These are phyloP conservation scores for Brachionus calyciflorus DNA, from an alignment of 1,140 invertebrate genomes.

Conservation along the genomic window DNA sequence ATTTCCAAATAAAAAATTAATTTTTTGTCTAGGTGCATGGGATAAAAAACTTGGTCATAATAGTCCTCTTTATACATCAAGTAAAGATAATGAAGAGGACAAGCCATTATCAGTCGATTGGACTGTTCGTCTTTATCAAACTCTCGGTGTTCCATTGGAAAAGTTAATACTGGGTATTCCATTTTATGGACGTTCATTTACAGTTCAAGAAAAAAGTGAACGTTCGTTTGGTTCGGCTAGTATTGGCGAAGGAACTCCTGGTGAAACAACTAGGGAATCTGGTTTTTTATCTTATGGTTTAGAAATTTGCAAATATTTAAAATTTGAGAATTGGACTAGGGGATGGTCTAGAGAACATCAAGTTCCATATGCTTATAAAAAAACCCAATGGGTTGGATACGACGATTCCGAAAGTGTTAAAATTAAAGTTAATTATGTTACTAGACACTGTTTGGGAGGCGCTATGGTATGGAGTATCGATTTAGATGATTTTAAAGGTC, in stretches of 20 bases:
- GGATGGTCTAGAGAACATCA: conserved; percentile 31
- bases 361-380: conserved; percentile 75
- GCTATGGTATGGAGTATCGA: conserved; percentile 47
- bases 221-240: conserved; percentile 79
- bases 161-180: conserved; percentile 82
- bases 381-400: conserved; percentile 54
- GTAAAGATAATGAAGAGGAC: conserved; percentile 23
- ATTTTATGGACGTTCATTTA: conserved; percentile 82
- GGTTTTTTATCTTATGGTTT: conserved; percentile 89
- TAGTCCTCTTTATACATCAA: conserved; percentile 30
- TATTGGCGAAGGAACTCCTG: conserved; percentile 71
- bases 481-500: conserved; percentile 40
- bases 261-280: conserved; percentile 78
- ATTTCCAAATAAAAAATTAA: neutral
- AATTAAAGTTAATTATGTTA: conserved; percentile 41
- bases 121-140: conserved; percentile 66
- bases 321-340: conserved; percentile 14
- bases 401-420: conserved; percentile 40
- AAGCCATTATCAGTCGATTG: conserved; percentile 50
- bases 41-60: conserved; percentile 44
- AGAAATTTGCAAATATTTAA: conserved; percentile 65
- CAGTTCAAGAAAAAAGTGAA: conserved; percentile 69
- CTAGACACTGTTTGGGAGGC: conserved; percentile 18
- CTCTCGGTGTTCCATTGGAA: conserved; percentile 71
- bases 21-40: conserved; percentile 18